Conservation (phyloP, 2,888 invertebrate species). For the Aphodius granarius region DNA sequence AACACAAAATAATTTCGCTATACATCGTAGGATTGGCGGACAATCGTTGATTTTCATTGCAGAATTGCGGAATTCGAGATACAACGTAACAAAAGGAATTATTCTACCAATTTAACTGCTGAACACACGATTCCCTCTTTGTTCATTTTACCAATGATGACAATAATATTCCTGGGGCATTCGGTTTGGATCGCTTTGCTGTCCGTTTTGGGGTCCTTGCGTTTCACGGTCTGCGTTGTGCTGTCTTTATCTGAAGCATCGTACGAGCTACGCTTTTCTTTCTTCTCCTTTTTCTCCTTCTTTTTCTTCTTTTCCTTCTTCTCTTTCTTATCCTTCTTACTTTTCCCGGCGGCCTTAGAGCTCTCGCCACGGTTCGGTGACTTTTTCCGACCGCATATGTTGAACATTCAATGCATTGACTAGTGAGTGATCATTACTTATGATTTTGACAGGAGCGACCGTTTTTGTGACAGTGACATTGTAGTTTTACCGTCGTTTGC, state of each 20-base stretch:
- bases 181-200: neutral
- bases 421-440: neutral
- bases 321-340: neutral
- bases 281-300: neutral
- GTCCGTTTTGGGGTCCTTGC: neutral
- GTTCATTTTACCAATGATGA: neutral
- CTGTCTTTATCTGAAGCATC: neutral
- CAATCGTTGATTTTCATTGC: neutral
- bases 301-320: neutral
- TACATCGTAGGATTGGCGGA: neutral
- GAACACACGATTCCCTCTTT: neutral
- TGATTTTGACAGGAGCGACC: neutral
- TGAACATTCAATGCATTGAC: neutral
- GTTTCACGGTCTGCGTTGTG: neutral
- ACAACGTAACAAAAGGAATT: neutral
- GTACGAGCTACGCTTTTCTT: neutral
- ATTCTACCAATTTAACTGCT: neutral
- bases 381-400: neutral
- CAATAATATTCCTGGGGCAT: neutral
- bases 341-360: neutral
- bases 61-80: neutral
- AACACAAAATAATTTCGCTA: neutral
- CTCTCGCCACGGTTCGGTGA: neutral
- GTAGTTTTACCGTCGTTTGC: neutral
- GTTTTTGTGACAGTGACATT: neutral